These are phyloP conservation scores for Helicoverpa zea DNA, from an alignment of 1,140 invertebrate genomes.

Conservation along the genomic window DNA sequence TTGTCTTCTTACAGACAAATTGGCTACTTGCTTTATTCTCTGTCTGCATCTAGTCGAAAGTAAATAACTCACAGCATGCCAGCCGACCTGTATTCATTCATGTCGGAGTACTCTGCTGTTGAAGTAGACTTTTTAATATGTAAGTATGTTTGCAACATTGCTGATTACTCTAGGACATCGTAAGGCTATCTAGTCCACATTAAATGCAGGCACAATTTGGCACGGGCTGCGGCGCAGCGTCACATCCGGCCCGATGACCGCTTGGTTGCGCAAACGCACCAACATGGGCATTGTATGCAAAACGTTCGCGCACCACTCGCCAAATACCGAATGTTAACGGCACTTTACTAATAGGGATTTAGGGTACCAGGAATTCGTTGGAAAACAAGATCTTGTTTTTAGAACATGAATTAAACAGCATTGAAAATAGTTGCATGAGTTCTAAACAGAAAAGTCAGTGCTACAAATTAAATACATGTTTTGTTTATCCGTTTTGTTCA, in stretches of 20 bases:
- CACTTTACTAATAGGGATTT: slow-evolving; percentile 54
- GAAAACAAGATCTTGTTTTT: neutral
- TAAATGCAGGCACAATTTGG: slow-evolving; percentile 70
- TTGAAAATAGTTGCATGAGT: too few relatives aligned
- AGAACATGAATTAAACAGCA: neutral
- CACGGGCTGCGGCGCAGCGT: slow-evolving; percentile 61
- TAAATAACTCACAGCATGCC: too few relatives aligned
- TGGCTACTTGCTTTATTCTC: too few relatives aligned
- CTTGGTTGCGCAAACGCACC: slow-evolving; percentile 72
- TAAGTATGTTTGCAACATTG: neutral
- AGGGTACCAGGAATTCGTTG: slow-evolving; percentile 11
- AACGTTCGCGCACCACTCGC: slow-evolving; percentile 64
- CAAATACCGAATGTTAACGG: slow-evolving; percentile 79
- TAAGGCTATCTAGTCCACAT: slow-evolving; percentile 65
- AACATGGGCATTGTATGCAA: slow-evolving; percentile 85
- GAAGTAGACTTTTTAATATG: neutral
- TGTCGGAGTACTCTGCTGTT: too few relatives aligned
- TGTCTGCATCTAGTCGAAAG: too few relatives aligned
- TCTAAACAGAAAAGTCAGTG: neutral
- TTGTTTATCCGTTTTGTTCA: slow-evolving; percentile 8
- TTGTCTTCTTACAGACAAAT: too few relatives aligned
- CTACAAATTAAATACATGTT: neutral
- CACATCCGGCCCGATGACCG: slow-evolving; percentile 79
- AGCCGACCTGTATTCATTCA: too few relatives aligned
- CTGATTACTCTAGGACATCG: slow-evolving; percentile 27